Evolutionary conservation across 2,888 invertebrate genomes (phyloP).

Genomic region (Penaeus monodon): DNA sequence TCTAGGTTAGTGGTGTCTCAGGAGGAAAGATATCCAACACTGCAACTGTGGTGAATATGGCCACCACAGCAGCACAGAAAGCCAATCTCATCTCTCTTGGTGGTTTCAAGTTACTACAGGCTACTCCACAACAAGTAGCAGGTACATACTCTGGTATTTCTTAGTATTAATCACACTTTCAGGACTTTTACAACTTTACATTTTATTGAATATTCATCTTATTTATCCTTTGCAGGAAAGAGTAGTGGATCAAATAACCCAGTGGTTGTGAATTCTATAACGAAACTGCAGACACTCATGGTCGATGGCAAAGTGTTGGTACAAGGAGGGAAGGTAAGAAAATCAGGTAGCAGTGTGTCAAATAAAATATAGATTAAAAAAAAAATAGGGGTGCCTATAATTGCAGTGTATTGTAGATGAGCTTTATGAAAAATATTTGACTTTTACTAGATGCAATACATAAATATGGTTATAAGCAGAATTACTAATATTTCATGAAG

Average conservation of each 20-base stretch:
- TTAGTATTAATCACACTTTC: no score
- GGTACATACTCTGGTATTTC: neutral
- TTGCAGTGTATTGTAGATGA: no score
- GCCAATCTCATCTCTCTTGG: slow-evolving; percentile 46
- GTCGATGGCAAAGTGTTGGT: slow-evolving; percentile 63
- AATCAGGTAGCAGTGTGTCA: neutral
- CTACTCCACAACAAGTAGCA: slow-evolving; percentile 51
- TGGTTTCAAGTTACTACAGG: slow-evolving; percentile 49
- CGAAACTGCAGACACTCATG: slow-evolving; percentile 57
- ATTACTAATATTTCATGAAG: no score
- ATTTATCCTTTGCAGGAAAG: slow-evolving; percentile 13
- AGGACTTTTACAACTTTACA: neutral
- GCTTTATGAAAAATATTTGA: no score
- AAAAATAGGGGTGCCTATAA: neutral
- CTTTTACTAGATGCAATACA: no score
- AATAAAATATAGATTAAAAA: neutral
- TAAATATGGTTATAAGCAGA: no score
- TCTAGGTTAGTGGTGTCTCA: slow-evolving; percentile 2
- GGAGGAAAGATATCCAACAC: slow-evolving; percentile 32
- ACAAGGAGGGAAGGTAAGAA: slow-evolving; percentile 62
- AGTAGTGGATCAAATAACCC: slow-evolving; percentile 30
- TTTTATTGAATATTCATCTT: neutral
- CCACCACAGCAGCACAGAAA: slow-evolving; percentile 29
- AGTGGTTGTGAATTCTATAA: slow-evolving; percentile 38
- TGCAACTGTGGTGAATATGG: slow-evolving; percentile 53